Conservation (phyloP, 1,140 invertebrate species). For the Plutomurus gul region DNA sequence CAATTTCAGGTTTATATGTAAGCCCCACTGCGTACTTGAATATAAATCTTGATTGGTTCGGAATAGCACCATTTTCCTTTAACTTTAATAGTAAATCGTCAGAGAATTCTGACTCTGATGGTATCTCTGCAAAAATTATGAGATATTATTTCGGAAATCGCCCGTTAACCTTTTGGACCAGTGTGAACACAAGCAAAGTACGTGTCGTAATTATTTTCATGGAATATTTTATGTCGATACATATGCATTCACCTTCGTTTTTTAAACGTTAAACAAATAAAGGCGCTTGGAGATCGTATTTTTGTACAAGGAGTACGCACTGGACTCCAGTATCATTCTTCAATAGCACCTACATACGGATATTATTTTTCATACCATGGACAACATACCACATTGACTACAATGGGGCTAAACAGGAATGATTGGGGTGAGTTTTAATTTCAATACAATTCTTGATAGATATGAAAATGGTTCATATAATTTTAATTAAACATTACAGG, state of each 20-base stretch:
- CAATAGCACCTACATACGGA: slow-evolving; percentile 43
- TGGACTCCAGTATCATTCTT: slow-evolving; percentile 44
- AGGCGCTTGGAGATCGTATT: slow-evolving; percentile 47
- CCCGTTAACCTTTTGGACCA: slow-evolving; percentile 29
- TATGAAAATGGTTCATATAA: neutral
- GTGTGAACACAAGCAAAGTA: slow-evolving; percentile 23
- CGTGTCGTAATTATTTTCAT: too few species aligned
- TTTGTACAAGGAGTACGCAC: slow-evolving; percentile 41
- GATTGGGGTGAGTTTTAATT: slow-evolving; percentile 47
- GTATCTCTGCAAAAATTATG: slow-evolving; percentile 30
- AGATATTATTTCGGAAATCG: slow-evolving; percentile 32
- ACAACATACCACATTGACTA: slow-evolving; percentile 42
- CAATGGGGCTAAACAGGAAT: slow-evolving; percentile 43
- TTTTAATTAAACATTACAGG: slow-evolving; percentile 29
- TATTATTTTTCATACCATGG: slow-evolving; percentile 44
- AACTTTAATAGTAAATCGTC: neutral
- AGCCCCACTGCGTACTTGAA: slow-evolving; percentile 8
- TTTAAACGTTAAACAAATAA: neutral
- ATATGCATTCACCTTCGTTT: neutral
- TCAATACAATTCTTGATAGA: neutral
- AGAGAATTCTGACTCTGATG: slow-evolving; percentile 1
- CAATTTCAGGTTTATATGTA: slow-evolving; percentile 30
- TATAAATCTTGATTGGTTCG: slow-evolving; percentile 31
- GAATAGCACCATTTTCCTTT: slow-evolving; percentile 20
- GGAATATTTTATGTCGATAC: neutral